Conservation (phyloP, 2,888 invertebrate species). For the Catocala fraxini region DNA sequence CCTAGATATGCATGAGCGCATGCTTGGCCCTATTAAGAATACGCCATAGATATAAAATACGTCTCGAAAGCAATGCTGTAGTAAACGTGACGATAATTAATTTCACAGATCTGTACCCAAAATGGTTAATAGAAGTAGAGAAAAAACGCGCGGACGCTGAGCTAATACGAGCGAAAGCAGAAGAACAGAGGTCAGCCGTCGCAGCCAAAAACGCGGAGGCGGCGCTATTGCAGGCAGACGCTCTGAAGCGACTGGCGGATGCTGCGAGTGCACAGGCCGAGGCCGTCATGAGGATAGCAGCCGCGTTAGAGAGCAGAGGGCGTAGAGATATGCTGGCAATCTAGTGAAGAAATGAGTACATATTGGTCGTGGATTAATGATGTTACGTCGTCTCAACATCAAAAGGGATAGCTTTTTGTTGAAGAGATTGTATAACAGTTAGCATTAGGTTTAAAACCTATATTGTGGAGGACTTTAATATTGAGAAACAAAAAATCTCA, state of each 20-base stretch:
- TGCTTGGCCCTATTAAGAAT: no score
- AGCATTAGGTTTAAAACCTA: no score
- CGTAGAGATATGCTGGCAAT: slow-evolving; percentile 49
- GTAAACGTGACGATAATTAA: background rate
- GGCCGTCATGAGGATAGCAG: slow-evolving; percentile 68
- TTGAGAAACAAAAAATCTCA: no score
- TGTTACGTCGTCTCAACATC: no score
- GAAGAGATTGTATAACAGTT: no score
- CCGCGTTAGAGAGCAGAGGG: slow-evolving; percentile 55
- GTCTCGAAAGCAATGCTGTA: no score
- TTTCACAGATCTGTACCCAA: slow-evolving; percentile 67
- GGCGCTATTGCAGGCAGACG: slow-evolving; percentile 67
- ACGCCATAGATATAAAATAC: no score
- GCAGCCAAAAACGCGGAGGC: slow-evolving; percentile 67
- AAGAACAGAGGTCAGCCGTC: slow-evolving; percentile 60
- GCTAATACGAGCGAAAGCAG: slow-evolving; percentile 67
- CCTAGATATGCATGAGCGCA: no score
- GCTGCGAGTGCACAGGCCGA: slow-evolving; percentile 69
- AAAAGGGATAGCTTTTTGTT: no score
- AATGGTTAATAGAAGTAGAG: slow-evolving; percentile 76
- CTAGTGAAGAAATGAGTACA: slow-evolving; percentile 9
- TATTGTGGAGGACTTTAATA: no score
- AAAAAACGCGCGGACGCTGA: slow-evolving; percentile 74
- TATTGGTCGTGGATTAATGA: no score
- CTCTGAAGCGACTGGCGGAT: slow-evolving; percentile 66